Base-by-base conservation (phyloP, 1,140 invertebrate species). In the Laupala kohalensis region DNA sequence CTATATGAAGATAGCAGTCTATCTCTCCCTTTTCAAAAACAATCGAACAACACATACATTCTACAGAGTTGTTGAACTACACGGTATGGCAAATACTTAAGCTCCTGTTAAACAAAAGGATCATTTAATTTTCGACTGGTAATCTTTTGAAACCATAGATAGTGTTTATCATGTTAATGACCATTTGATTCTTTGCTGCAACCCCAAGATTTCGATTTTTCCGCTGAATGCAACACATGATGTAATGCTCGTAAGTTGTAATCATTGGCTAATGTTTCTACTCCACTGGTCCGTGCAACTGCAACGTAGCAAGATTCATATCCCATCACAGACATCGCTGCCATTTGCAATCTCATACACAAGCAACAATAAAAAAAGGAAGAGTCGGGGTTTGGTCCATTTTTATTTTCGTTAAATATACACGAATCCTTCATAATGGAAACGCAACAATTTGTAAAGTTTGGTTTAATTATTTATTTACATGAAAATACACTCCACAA, bases 181-280 rank as follows among this genome's bases (percentile, higher is more conserved):
- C 90, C 82, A 92, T 90, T 79, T 98, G 95, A 79, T 97, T 97
- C 81, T 97, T 98, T 27, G 97, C 97, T 64, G 95, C 93, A 24
- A 96, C 94, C 63, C 97, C 97, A 77, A 99, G 86, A 76, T 94
- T 90, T 76, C 97, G 88, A 76, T 92, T 95, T 78, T 93, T 95
- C 89, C 89, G 78, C 92, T 93, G 81, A 99, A 97, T 26, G 96
- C 95, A 19, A 99, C 93, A 83, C 88, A 98, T 83, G 96, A 91
- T 83, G n/a, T n/a, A n/a, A n/a, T 75, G 88, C 90, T 80, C 97
- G 86, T 74, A 98, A 89, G 85, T 95, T 98, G 84, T 98, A 99
- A 84, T 99, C 97, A 82, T 99, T 99, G 68, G 95, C 94, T 77
- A 99, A 92, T 63, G 96, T 97, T 84, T 99, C 97, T 78, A 99